A percentile compares a stretch with the other conserved stretches of the same genome.
phyloP scores from a whole-genome alignment of 2,888 invertebrate genomes.

The Serripes groenlandicus region DNA sequence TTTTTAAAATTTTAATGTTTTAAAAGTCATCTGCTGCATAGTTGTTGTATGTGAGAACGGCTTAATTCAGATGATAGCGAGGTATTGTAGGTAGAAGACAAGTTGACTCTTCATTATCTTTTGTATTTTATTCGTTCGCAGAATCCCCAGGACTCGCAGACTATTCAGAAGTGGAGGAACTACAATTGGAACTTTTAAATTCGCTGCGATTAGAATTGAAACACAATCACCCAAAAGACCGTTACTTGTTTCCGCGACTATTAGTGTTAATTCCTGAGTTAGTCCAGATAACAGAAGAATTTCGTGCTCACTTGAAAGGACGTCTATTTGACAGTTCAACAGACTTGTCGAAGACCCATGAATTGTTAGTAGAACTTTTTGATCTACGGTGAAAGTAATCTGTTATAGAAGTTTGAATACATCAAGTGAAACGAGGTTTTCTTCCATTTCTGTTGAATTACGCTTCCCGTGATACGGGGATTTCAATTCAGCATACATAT shows the following conservation, averaged over 20 bases:
- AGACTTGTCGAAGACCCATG: slow-evolving; percentile 73
- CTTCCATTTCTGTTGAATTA: too few species aligned
- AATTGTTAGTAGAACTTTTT: slow-evolving; percentile 78
- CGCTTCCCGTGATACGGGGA: too few species aligned
- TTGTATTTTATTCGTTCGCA: slow-evolving; percentile 32
- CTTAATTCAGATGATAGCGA: too few species aligned
- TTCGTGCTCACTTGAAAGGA: slow-evolving; percentile 71
- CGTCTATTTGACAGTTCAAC: slow-evolving; percentile 70
- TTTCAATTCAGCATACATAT: too few species aligned
- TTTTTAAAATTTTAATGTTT: too few species aligned
- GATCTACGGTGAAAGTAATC: slow-evolving; percentile 71
- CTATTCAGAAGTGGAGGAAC: slow-evolving; percentile 68
- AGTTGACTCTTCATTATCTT: neutral
- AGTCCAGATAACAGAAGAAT: slow-evolving; percentile 78
- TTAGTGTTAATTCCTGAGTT: slow-evolving; percentile 79
- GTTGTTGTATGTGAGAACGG: too few species aligned
- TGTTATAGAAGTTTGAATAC: too few species aligned
- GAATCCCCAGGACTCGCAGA: slow-evolving; percentile 70
- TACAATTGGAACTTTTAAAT: slow-evolving; percentile 78
- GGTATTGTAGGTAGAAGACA: too few species aligned
- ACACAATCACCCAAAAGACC: slow-evolving; percentile 80
- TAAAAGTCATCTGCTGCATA: too few species aligned
- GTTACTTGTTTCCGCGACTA: slow-evolving; percentile 75
- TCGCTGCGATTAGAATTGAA: slow-evolving; percentile 79
- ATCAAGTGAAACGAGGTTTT: neutral